Evolutionary conservation across 1,140 invertebrate genomes (phyloP).

Genomic region (Euglossa dilemma): DNA sequence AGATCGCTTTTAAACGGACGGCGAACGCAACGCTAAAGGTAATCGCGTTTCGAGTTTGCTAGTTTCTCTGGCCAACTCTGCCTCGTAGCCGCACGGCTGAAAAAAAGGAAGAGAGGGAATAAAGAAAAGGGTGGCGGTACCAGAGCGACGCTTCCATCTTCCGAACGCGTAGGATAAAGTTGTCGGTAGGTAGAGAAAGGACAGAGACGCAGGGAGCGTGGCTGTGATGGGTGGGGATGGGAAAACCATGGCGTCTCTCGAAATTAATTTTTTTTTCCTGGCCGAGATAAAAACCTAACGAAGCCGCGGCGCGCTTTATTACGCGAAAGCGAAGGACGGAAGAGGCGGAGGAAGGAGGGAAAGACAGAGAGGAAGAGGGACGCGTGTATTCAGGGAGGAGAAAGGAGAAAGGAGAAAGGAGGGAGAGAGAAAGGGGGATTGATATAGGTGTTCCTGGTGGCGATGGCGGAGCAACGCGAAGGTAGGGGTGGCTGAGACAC

Average conservation of each 20-base stretch:
- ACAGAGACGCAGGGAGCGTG: not conserved
- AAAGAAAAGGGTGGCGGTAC: constrained; percentile 2
- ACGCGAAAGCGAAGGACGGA: constrained; percentile 70
- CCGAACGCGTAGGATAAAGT: not conserved
- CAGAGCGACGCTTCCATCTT: constrained; percentile 15
- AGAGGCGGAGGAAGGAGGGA: constrained; percentile 52
- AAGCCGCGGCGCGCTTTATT: constrained; percentile 74
- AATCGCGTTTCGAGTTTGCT: constrained; percentile 16
- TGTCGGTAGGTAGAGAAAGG: not conserved
- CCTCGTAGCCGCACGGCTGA: too few relatives aligned
- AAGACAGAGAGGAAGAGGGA: constrained; percentile 50
- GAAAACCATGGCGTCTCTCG: constrained; percentile 69
- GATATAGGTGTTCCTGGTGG: constrained; percentile 63
- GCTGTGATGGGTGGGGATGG: constrained; percentile 7
- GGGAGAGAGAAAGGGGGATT: constrained; percentile 45
- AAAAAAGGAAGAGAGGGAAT: not conserved
- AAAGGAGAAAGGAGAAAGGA: constrained; percentile 56
- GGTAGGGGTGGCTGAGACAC: constrained; percentile 68
- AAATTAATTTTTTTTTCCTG: constrained; percentile 73
- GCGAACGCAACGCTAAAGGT: not conserved
- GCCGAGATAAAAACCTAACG: constrained; percentile 76
- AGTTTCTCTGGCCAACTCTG: not conserved
- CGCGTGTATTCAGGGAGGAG: constrained; percentile 39
- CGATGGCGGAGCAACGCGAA: constrained; percentile 55
- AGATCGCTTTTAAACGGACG: not conserved